Evolutionary conservation across 2,113 vertebrate genomes (phyloP), one percentile per base, ranked within the genome.

Genomic region (Spheniscus mendiculus): DNA sequence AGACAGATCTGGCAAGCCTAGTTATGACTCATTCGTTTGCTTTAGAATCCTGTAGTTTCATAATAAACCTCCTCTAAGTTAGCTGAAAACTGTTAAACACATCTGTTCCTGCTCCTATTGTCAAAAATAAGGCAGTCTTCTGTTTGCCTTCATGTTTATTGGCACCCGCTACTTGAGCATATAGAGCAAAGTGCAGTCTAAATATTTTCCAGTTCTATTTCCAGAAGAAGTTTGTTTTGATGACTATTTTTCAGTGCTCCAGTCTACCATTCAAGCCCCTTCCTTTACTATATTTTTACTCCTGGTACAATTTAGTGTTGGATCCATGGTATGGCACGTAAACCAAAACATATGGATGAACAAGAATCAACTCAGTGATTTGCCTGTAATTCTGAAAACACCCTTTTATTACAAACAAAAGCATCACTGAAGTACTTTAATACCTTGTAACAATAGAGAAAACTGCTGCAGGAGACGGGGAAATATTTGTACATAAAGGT

Each of bases 161-260:
- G 93, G 96, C 95, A 89, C 10, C 12, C 40, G 10, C 66, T 72
- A 61, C 65, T 79, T 23, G 6, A 81, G 38, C 11, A 10, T 4
- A 63, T 50, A 72, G 87, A 90, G n/a, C 7, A 15, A 91, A 90
- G 49, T 12, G n/a, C 70, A 65, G 53, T 53, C 77, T 91, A 92
- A 96, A 61, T 96, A 95, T 93, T 94, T 96, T 94, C 93, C 87
- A 77, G 27, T 77, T 93, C 49, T 94, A 87, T 58, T 96, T 96
- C 89, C 91, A 96, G 83, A 89, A 89, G 38, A 89, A 49, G 65
- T 61, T 84, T 91, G 61, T 84, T 90, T 90, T 84, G 63, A 61
- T 66, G 40, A 76, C n/a, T 90, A 7, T 67, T 89, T 81, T 95
- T 92, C 44, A 84, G 12, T 89, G 40, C 44, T 94, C 34, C 53